Evolutionary conservation across 2,888 invertebrate genomes (phyloP), one percentile per base, ranked within the genome.

Genomic region (Troides helena): DNA sequence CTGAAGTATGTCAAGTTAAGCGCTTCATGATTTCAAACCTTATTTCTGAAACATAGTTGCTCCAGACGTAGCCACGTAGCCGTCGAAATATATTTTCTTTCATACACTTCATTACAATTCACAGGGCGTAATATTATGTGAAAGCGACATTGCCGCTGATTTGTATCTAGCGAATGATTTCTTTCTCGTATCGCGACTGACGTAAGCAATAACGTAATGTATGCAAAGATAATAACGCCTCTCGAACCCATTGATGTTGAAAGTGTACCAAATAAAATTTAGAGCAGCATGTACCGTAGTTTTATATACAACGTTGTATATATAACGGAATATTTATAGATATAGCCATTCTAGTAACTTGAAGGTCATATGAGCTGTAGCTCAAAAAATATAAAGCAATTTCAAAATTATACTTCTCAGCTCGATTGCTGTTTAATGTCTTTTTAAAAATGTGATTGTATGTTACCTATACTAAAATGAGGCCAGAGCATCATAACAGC

Each of bases 71-170:
- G 43, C 18, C 50, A 65, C 25, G 7, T 23, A 65, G 21, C 46
- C 25, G 59, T 43, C 39, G 23, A 46, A 46, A 65, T 59, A 21
- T 57, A 57, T 57, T 21, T 57, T 57, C 7, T 59, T 59, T 59
- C 14, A 59, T 59, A 17, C 30, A 23, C 30, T 59, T 17, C 17
- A 30, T 59, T 59, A 59, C 17, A n/a, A 30, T 59, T 59, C 59
- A 8, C 14, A 18, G 6, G 23, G 25, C 30, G 30, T 59, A 59
- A 61, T 60, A 60, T 60, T 53, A 53, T 30, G 50, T 66, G 50
- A 60, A 66, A 60, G 66, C 61, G 60, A 53, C 66, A 66, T 60
- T 66, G 66, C 25, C 25, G 30, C 43, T 66, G 50, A 60, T 66
- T 59, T 30, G 10, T 60, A 59, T 66, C n/a, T 56, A 59, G 46